Evolutionary conservation across 2,113 vertebrate genomes (phyloP).

Genomic region (Lagopus leucura): DNA sequence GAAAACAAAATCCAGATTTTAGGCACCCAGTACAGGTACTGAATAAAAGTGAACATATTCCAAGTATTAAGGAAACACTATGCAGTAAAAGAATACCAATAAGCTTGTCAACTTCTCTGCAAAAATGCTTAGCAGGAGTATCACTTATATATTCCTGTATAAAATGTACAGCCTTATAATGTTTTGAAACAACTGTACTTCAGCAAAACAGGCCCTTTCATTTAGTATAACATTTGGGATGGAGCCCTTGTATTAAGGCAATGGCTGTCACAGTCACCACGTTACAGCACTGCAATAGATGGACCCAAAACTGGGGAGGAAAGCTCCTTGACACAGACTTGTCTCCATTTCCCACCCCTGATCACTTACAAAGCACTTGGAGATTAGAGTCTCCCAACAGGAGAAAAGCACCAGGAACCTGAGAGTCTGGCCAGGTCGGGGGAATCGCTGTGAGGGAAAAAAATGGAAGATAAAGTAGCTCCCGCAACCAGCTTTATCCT

Average conservation of each 20-base stretch:
- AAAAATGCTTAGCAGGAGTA: not conserved
- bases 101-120: not conserved
- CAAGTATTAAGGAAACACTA: not conserved
- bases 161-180: not conserved
- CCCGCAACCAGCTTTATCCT: constrained; percentile 48
- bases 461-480: constrained; percentile 50
- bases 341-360: not conserved
- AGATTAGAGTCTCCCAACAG: not conserved
- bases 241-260: not conserved
- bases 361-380: not conserved
- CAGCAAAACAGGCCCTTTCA: not conserved
- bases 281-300: not conserved
- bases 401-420: not conserved
- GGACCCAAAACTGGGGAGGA: not conserved
- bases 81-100: not conserved
- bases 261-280: not conserved
- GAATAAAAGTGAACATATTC: not conserved
- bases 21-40: not conserved
- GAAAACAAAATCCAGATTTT: not conserved
- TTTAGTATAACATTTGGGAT: not conserved
- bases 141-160: not conserved
- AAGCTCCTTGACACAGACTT: not conserved
- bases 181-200: not conserved
- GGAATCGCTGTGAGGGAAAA: not conserved
- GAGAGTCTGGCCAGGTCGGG: not conserved